These are phyloP conservation scores for Denticeps clupeoides DNA, from an alignment of 2,797 vertebrate species.

Conservation along the genomic window DNA sequence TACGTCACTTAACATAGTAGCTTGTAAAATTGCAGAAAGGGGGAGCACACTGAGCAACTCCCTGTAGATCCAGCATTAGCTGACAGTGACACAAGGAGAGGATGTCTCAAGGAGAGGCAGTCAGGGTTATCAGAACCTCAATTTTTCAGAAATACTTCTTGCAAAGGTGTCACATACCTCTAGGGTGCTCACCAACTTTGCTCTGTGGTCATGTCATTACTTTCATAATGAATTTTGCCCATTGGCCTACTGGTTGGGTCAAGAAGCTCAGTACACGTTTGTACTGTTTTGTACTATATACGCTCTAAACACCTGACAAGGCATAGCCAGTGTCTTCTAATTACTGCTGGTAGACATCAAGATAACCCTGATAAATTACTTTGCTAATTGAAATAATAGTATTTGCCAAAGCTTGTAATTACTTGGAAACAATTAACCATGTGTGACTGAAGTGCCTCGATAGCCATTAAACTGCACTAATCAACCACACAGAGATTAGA, in stretches of 20 bases:
- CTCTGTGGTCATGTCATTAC: too few species aligned
- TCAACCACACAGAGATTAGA: conserved; percentile 23
- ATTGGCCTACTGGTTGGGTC: too few species aligned
- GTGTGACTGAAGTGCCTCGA: conserved; percentile 34
- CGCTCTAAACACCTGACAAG: conserved; percentile 18
- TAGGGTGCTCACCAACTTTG: too few species aligned
- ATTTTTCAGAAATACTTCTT: too few species aligned
- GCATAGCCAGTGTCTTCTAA: conserved; percentile 19
- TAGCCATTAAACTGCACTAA: conserved; percentile 22
- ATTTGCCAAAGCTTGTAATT: conserved; percentile 39
- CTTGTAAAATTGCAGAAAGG: conserved; percentile 2
- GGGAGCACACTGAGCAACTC: conserved; percentile 2
- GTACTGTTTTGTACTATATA: background rate
- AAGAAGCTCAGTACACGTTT: background rate
- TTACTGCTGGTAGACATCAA: conserved; percentile 27
- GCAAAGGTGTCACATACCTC: too few species aligned
- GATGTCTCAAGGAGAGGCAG: background rate
- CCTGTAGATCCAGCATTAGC: conserved; percentile 2
- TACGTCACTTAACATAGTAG: conserved; percentile 14
- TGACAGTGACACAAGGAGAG: background rate
- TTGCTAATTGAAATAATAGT: conserved; percentile 38
- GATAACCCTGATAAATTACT: conserved; percentile 36
- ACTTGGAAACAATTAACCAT: conserved; percentile 35
- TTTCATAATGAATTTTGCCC: too few species aligned
- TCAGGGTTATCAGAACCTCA: too few species aligned